Percentiles rank a stretch among this genome's conserved stretches.
Evolutionary conservation across 2,888 invertebrate species (phyloP).

Genomic region (Drosophila ezoana): DNA sequence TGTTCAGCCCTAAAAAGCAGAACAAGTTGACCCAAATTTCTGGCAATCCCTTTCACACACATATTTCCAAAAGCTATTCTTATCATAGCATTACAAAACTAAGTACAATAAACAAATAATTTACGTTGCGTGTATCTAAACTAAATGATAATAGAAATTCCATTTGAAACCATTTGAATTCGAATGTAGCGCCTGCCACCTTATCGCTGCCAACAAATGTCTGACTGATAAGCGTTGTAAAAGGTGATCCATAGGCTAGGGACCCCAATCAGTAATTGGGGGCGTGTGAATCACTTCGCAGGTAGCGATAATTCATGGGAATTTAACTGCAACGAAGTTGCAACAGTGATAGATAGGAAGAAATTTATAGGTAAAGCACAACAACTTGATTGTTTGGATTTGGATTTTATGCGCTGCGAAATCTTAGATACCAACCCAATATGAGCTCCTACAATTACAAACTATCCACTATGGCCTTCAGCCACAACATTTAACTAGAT

Average conservation of each 20-base stretch:
- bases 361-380: neutral
- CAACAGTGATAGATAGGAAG: slow-evolving; percentile 12
- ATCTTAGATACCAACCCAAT: too few species aligned
- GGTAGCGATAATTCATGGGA: slow-evolving; percentile 14
- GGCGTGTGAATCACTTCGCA: slow-evolving; percentile 54
- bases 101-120: slow-evolving; percentile 19
- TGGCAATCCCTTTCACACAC: neutral
- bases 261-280: slow-evolving; percentile 56
- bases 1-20: neutral
- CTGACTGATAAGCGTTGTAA: slow-evolving; percentile 57
- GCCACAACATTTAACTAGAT: too few species aligned
- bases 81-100: slow-evolving; percentile 24
- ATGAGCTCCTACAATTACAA: too few species aligned
- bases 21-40: slow-evolving; percentile 38
- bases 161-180: slow-evolving; percentile 17
- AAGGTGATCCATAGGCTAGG: slow-evolving; percentile 37
- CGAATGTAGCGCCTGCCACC: slow-evolving; percentile 23
- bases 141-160: slow-evolving; percentile 30
- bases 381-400: slow-evolving; percentile 18
- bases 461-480: too few species aligned
- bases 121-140: slow-evolving; percentile 36
- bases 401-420: too few species aligned
- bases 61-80: slow-evolving; percentile 14
- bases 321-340: slow-evolving; percentile 7
- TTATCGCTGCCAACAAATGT: slow-evolving; percentile 43